Conservation (phyloP, 2,888 invertebrate genomes). For the Idaea biselata region DNA sequence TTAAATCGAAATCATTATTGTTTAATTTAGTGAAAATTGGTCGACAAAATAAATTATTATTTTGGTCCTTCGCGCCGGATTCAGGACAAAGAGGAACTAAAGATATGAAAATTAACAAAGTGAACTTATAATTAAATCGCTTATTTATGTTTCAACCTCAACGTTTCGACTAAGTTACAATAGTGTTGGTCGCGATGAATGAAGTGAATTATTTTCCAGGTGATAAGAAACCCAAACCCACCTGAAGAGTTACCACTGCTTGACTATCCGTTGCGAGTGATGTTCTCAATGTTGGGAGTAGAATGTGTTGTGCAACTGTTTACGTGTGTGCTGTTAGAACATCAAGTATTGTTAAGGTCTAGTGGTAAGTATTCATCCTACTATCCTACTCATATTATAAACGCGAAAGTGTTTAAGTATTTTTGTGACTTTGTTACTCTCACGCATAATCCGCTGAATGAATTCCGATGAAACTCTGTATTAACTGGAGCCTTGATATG, state of each 20-base stretch:
- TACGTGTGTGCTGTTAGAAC: constrained; percentile 96
- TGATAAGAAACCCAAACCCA: constrained; percentile 88
- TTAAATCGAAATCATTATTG: too few species aligned
- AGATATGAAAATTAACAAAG: too few species aligned
- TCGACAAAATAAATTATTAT: not conserved
- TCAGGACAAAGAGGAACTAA: too few species aligned
- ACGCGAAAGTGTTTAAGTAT: too few species aligned
- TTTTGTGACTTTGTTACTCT: too few species aligned
- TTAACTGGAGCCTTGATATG: too few species aligned
- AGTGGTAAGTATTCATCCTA: constrained; percentile 81
- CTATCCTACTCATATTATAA: too few species aligned
- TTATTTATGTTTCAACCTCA: not conserved
- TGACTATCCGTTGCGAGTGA: constrained; percentile 93
- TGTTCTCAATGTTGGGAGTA: constrained; percentile 94
- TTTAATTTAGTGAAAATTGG: not conserved
- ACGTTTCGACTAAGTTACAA: not conserved
- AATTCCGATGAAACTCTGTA: too few species aligned
- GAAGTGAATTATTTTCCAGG: constrained; percentile 49
- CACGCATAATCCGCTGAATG: too few species aligned
- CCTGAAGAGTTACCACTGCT: constrained; percentile 94
- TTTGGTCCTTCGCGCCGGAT: not conserved
- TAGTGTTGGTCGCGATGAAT: constrained; percentile 3
- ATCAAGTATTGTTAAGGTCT: constrained; percentile 96
- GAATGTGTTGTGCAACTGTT: constrained; percentile 96
- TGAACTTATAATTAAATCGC: too few species aligned